Conservation (phyloP, 2,113 vertebrate species). For the Rhinopomastus cyanomelas region DNA sequence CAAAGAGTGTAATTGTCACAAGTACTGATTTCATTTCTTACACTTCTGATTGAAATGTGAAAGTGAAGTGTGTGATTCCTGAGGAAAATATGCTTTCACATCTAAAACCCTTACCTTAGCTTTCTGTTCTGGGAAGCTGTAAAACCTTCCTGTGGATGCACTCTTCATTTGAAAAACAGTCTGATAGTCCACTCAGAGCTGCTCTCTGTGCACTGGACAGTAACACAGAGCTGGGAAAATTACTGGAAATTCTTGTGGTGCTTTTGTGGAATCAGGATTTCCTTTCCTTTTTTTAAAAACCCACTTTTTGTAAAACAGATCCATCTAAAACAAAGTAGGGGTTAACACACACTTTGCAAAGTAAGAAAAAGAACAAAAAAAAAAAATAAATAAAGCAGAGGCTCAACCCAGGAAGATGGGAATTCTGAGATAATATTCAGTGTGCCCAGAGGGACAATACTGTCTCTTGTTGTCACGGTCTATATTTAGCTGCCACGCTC, state of each 20-base stretch:
- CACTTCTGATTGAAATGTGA: not conserved
- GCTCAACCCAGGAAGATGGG: constrained; percentile 60
- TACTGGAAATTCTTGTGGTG: not conserved
- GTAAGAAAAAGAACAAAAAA: not conserved
- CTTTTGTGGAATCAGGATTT: not conserved
- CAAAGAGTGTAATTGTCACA: not conserved
- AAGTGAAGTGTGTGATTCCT: not conserved
- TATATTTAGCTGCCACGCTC: constrained; percentile 60
- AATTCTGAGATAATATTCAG: constrained; percentile 45
- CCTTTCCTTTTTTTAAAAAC: not conserved
- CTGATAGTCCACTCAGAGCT: not conserved
- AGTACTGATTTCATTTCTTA: constrained; percentile 4
- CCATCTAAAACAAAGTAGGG: not conserved
- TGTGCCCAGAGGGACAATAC: constrained; percentile 47
- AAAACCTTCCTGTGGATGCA: not conserved
- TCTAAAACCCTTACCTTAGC: not conserved
- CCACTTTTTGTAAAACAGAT: not conserved
- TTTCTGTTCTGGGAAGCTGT: not conserved
- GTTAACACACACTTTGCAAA: constrained; percentile 25
- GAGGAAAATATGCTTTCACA: not conserved
- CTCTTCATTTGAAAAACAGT: not conserved
- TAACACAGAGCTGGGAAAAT: not conserved
- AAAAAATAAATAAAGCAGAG: not conserved
- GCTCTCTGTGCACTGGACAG: not conserved
- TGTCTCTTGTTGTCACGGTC: constrained; percentile 54